Percentiles rank a stretch among this genome's conserved stretches.
phyloP scores from a whole-genome alignment of 2,888 invertebrate genomes.

The Mesorhabditis belari region DNA sequence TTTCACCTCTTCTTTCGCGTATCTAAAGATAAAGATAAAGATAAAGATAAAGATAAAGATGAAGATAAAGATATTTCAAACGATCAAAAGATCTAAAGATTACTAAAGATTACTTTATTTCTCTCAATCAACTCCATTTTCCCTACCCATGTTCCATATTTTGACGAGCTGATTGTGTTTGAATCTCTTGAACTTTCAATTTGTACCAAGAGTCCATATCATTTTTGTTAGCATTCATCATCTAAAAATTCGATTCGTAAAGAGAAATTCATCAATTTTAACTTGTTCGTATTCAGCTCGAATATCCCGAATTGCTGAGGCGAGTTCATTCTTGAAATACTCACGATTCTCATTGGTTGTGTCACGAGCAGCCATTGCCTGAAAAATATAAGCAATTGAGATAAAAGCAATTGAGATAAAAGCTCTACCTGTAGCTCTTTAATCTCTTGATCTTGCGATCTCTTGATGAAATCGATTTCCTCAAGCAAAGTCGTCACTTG shows the following conservation, averaged over 20 bases:
- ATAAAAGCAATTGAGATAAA: neutral
- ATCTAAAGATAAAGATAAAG: too few relatives aligned
- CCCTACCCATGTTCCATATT: constrained; percentile 55
- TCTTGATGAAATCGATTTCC: constrained; percentile 58
- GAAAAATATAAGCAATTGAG: constrained; percentile 5
- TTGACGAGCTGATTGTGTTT: constrained; percentile 56
- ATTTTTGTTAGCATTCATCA: constrained; percentile 54
- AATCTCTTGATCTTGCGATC: constrained; percentile 55
- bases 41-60: too few relatives aligned
- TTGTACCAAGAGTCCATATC: constrained; percentile 59
- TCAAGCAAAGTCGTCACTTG: constrained; percentile 58
- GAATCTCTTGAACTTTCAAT: constrained; percentile 59
- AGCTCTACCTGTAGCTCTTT: constrained; percentile 12
- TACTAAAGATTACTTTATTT: neutral
- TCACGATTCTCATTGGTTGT: constrained; percentile 60
- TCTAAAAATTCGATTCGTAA: constrained; percentile 7
- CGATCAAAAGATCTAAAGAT: neutral
- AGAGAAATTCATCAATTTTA: neutral
- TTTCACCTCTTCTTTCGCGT: constrained; percentile 56
- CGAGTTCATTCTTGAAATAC: constrained; percentile 60
- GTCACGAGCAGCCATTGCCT: constrained; percentile 54
- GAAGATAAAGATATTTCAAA: too few relatives aligned
- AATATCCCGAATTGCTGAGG: constrained; percentile 58
- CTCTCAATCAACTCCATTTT: neutral
- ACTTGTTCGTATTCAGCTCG: constrained; percentile 57